Evolutionary conservation across 2,888 invertebrate species (phyloP), one percentile per base, ranked within the genome.

Genomic region (Epirrhoe alternata): DNA sequence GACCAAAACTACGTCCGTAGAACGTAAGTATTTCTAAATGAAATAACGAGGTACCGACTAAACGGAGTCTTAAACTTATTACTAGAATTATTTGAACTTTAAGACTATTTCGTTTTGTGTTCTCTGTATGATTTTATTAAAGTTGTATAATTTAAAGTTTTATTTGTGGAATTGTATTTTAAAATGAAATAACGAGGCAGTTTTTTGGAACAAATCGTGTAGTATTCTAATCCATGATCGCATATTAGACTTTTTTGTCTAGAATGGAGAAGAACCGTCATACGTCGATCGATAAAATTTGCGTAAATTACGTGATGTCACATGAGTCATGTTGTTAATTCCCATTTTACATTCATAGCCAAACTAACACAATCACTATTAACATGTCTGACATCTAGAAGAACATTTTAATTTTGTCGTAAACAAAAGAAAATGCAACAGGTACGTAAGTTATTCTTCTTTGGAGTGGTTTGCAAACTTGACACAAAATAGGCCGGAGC

Each of bases 401-500:
- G 33, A 45, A 51, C 59, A 38, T 59, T 55, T 60, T 60, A 65
- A 60, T 55, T 56, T 56, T 10, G 49, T 30, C 45, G 16, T 38
- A 31, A 58, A 68, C 55, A 68, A 66, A 54, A 55, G 58, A 30
- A 17, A 50, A 65, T 47, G 67, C 63, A 68, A 61, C 61, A 66
- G 45, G 64, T 55, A 62, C 14, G 51, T 24, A 50, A 54, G 63
- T 58, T 68, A 61, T 61, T 68, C 57, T 65, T 66, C 53, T 62
- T 45, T 12, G 38, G 67, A 69, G 69, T 61, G 60, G 65, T 47
- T 60, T 8, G 57, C 57, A 57, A 55, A 53, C 52, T 63, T 61
- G 62, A 60, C 64, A 56, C 63, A 52, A 61, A 69, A 69, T 63
- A 67, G 60, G 64, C 61, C 63, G 35, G 47, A 63, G 61, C 63